Conservation (phyloP, 2,888 invertebrate species). For the Barypeithes pellucidus region DNA sequence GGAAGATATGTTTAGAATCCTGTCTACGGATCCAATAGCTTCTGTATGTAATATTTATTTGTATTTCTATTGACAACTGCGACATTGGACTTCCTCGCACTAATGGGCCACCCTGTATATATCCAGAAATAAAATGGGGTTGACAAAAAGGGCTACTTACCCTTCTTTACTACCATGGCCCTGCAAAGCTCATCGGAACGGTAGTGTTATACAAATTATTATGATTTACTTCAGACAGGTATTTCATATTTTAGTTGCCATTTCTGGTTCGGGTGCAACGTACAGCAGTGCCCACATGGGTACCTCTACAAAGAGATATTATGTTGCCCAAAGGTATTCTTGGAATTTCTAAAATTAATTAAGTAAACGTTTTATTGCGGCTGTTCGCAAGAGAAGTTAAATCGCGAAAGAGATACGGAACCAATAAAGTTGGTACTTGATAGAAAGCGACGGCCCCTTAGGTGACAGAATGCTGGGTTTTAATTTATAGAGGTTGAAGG, state of each 20-base stretch:
- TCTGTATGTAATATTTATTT: no score
- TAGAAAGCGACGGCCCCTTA: slow-evolving; percentile 11
- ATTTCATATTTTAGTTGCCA: neutral
- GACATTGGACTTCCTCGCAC: no score
- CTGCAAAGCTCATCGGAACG: slow-evolving; percentile 8
- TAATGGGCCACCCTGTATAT: no score
- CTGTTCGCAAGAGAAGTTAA: slow-evolving; percentile 1
- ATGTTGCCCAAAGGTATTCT: slow-evolving; percentile 14
- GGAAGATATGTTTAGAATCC: no score
- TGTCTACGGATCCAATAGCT: no score
- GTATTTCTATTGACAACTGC: no score
- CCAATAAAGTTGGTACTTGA: slow-evolving; percentile 28
- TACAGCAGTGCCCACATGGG: slow-evolving; percentile 2
- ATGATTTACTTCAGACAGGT: slow-evolving; percentile 12
- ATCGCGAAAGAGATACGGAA: slow-evolving; percentile 13
- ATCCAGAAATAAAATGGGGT: no score
- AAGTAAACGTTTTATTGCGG: slow-evolving; percentile 20
- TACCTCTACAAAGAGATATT: slow-evolving; percentile 1
- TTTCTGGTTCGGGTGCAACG: neutral
- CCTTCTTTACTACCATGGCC: no score
- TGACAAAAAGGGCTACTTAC: no score
- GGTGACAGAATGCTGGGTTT: slow-evolving; percentile 7
- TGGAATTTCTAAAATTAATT: slow-evolving; percentile 28
- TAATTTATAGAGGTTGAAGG: slow-evolving; percentile 9
- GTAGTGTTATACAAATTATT: slow-evolving; percentile 13